These are phyloP conservation scores for Danio kyathit DNA, from an alignment of 2,797 vertebrate genomes.

Conservation along the genomic window DNA sequence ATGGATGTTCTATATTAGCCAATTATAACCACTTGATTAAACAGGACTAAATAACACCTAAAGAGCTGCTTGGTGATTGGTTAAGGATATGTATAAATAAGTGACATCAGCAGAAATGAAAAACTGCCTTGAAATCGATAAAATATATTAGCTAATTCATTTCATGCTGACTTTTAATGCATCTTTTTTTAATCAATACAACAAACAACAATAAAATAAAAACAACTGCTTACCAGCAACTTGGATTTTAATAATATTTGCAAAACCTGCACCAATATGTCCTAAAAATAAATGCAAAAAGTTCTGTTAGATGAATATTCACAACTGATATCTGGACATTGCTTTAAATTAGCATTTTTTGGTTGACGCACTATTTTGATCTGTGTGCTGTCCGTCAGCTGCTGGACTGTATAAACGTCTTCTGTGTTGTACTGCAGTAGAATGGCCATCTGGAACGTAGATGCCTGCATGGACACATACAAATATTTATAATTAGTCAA, in stretches of 20 bases:
- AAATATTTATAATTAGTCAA: not conserved
- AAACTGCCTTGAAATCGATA: too few relatives aligned
- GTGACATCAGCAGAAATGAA: not conserved
- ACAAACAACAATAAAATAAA: not conserved
- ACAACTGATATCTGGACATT: not conserved
- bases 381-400: slow-evolving; percentile 97
- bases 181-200: not conserved
- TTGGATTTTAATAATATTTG: slow-evolving; percentile 98
- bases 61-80: not conserved
- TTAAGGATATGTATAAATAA: not conserved
- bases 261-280: slow-evolving; percentile 96
- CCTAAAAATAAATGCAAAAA: slow-evolving; percentile 77
- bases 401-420: slow-evolving; percentile 93
- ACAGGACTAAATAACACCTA: not conserved
- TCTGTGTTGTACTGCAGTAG: slow-evolving; percentile 90
- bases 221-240: slow-evolving; percentile 86
- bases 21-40: too few relatives aligned
- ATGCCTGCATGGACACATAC: slow-evolving; percentile 76
- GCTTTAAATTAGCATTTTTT: not conserved
- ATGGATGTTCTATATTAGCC: too few relatives aligned
- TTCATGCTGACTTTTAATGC: not conserved
- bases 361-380: slow-evolving; percentile 90
- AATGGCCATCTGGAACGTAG: slow-evolving; percentile 92
- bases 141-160: not conserved
- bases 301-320: not conserved